These are phyloP conservation scores for Cichlasoma orientale DNA, from an alignment of 2,797 vertebrate genomes.

Conservation along the genomic window DNA sequence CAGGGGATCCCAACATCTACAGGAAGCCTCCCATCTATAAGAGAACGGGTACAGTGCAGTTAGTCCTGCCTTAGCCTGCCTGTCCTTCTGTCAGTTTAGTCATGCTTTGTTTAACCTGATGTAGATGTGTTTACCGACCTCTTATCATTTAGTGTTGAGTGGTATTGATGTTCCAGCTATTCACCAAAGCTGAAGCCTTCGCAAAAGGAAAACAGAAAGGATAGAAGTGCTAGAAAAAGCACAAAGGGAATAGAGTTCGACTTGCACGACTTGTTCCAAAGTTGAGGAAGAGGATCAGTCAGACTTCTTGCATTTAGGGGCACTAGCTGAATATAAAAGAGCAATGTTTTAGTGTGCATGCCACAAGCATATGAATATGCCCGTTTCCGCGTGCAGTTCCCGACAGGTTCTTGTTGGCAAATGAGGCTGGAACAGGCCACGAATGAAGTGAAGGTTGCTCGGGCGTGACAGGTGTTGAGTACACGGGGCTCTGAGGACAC, in stretches of 20 bases:
- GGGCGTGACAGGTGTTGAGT: conserved; percentile 46
- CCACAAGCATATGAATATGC: neutral
- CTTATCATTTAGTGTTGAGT: conserved; percentile 15
- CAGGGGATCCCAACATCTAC: conserved; percentile 97
- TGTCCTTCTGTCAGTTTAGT: conserved; percentile 70
- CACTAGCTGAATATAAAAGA: conserved; percentile 15
- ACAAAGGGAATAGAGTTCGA: conserved; percentile 4
- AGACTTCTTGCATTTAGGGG: neutral
- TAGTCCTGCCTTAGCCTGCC: conserved; percentile 72
- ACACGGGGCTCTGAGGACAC: conserved; percentile 42
- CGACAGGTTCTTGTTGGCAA: conserved; percentile 24
- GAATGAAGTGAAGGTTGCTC: conserved; percentile 49
- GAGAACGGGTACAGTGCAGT: conserved; percentile 89
- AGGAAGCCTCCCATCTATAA: conserved; percentile 99
- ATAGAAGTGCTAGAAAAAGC: neutral
- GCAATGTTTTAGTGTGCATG: conserved; percentile 8
- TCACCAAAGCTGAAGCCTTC: conserved; percentile 21
- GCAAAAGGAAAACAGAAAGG: conserved; percentile 6
- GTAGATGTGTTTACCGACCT: conserved; percentile 52
- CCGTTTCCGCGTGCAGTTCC: conserved; percentile 12
- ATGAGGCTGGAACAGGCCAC: conserved; percentile 15
- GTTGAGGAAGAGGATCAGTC: neutral
- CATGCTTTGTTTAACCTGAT: conserved; percentile 60
- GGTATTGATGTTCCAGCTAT: conserved; percentile 46
- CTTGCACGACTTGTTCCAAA: conserved; percentile 9